These are phyloP conservation scores for Ylistrum balloti DNA, from an alignment of 1,140 invertebrate species.

Conservation along the genomic window DNA sequence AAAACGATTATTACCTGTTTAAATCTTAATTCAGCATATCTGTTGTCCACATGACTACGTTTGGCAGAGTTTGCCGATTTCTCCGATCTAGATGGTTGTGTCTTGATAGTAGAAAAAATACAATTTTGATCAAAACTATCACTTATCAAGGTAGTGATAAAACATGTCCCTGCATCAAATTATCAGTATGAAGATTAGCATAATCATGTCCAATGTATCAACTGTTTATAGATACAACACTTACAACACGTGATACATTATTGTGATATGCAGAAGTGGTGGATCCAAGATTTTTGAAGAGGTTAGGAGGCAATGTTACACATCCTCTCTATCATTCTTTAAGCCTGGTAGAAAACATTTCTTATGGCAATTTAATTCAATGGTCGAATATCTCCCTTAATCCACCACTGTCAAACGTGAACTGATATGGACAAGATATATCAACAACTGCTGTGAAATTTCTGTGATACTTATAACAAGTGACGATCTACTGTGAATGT, in stretches of 20 bases:
- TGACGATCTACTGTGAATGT: not conserved
- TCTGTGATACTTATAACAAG: no score
- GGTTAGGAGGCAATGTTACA: no score
- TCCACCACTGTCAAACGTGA: not conserved
- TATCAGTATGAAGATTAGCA: no score
- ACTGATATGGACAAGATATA: not conserved
- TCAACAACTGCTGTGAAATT: not conserved
- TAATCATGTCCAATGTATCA: no score
- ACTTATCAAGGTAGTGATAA: no score
- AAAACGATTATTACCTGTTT: not conserved
- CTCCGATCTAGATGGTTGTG: conserved; percentile 41
- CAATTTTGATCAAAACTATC: not conserved
- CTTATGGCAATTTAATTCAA: no score
- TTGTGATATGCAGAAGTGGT: no score
- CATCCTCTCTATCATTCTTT: no score
- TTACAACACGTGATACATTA: no score
- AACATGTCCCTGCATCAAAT: no score
- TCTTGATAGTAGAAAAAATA: conserved; percentile 40
- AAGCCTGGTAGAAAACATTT: no score
- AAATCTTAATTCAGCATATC: conserved; percentile 34
- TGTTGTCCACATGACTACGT: conserved; percentile 48
- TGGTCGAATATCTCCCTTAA: not conserved
- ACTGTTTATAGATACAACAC: no score
- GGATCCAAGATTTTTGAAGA: not conserved
- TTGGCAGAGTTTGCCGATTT: conserved; percentile 50